Evolutionary conservation across 2,888 invertebrate genomes (phyloP).

Genomic region (Ecdyonurus torrentis): DNA sequence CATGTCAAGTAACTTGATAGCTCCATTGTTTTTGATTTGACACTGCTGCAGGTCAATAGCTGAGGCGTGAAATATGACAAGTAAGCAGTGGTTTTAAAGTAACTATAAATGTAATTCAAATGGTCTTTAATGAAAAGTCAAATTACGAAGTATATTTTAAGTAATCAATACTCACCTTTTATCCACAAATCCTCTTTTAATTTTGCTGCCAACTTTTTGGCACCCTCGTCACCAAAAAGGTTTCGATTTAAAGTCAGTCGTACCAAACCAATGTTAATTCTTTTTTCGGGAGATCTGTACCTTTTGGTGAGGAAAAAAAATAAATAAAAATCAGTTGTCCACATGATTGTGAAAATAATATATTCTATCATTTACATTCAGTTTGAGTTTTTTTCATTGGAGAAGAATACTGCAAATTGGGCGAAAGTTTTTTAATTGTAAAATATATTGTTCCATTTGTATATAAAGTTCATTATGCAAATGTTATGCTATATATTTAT

Average conservation of each 20-base stretch:
- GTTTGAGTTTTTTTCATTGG: too few species aligned
- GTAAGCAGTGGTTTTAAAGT: not conserved
- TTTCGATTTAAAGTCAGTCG: conserved; percentile 53
- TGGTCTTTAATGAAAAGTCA: not conserved
- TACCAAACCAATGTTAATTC: conserved; percentile 52
- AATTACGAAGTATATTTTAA: not conserved
- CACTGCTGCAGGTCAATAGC: conserved; percentile 62
- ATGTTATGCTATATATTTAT: too few species aligned
- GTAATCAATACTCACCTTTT: conserved; percentile 31
- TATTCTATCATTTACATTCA: not conserved
- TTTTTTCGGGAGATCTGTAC: conserved; percentile 56
- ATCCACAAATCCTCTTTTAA: conserved; percentile 66
- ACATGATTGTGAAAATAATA: not conserved
- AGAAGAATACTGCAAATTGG: too few species aligned
- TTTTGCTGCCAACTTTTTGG: conserved; percentile 41
- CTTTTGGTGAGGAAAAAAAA: too few species aligned
- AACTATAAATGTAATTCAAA: not conserved
- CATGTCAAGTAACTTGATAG: conserved; percentile 36
- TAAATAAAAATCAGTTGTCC: too few species aligned
- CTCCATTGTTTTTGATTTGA: conserved; percentile 46
- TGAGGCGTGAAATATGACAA: conserved; percentile 12
- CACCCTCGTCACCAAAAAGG: conserved; percentile 47
- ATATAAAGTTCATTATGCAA: too few species aligned
- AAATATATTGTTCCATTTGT: too few species aligned
- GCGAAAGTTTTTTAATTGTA: too few species aligned